These are phyloP conservation scores for Unio pictorum DNA, from an alignment of 2,888 invertebrate genomes.

Conservation along the genomic window DNA sequence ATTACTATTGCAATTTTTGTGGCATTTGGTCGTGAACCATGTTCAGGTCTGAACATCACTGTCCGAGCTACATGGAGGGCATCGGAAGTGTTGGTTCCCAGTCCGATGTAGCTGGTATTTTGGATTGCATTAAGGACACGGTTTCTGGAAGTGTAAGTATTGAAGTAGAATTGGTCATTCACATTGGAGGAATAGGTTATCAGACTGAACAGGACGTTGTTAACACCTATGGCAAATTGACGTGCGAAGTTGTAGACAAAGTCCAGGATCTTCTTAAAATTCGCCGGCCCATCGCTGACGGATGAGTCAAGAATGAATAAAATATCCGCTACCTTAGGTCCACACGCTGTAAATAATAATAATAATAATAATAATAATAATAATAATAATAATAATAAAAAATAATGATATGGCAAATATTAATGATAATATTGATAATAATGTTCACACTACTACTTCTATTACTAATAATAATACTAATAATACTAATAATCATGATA, in stretches of 20 bases:
- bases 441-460: background rate
- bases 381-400: no score
- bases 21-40: conserved; percentile 31
- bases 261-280: background rate
- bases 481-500: background rate
- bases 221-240: conserved; percentile 32
- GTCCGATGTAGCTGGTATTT: conserved; percentile 32
- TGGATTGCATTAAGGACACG: conserved; percentile 32
- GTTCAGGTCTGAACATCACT: conserved; percentile 18
- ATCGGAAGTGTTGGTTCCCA: conserved; percentile 42
- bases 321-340: conserved; percentile 19
- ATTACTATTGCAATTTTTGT: conserved; percentile 52
- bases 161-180: conserved; percentile 35
- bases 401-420: no score
- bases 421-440: no score
- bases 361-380: background rate
- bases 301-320: conserved; percentile 30
- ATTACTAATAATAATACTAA: no score
- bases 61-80: conserved; percentile 31
- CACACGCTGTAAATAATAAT: conserved; percentile 13
- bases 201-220: conserved; percentile 29
- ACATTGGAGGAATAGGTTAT: conserved; percentile 35
- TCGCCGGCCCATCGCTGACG: conserved; percentile 37
- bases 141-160: conserved; percentile 27
- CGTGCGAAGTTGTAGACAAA: conserved; percentile 31